phyloP scores from a whole-genome alignment of 1,140 invertebrate species.

The Pseudomyrmex concolor region DNA sequence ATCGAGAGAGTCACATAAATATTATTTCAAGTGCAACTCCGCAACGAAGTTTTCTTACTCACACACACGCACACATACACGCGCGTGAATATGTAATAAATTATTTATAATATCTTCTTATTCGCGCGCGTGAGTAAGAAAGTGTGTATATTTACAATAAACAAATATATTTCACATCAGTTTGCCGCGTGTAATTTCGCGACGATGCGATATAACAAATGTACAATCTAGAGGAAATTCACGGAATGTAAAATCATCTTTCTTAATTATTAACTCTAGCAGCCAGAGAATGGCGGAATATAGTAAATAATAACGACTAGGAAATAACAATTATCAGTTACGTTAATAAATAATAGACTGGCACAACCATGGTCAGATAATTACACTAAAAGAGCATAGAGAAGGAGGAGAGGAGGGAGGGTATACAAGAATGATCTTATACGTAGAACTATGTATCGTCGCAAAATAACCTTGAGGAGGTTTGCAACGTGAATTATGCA shows the following conservation, averaged over 20 bases:
- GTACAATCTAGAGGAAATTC: conserved; percentile 59
- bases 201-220: conserved; percentile 32
- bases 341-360: conserved; percentile 70
- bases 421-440: background rate
- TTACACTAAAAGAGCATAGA: conserved; percentile 53
- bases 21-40: background rate
- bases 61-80: too few species aligned
- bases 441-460: background rate
- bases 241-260: conserved; percentile 77
- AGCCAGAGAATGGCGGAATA: too few species aligned
- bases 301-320: background rate
- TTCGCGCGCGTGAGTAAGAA: conserved; percentile 4
- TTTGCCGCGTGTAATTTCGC: conserved; percentile 6
- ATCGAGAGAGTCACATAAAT: background rate
- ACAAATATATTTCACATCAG: background rate
- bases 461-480: background rate
- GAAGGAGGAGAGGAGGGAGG: too few species aligned
- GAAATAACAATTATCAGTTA: conserved; percentile 33
- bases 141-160: conserved; percentile 69
- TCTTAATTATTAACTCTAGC: background rate
- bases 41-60: too few species aligned
- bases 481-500: background rate
- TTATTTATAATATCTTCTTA: conserved; percentile 72
- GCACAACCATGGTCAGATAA: conserved; percentile 74
- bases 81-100: conserved; percentile 73